These are phyloP conservation scores for Lepilemur septentrionalis DNA, from an alignment of 2,797 vertebrate species.

Conservation along the genomic window DNA sequence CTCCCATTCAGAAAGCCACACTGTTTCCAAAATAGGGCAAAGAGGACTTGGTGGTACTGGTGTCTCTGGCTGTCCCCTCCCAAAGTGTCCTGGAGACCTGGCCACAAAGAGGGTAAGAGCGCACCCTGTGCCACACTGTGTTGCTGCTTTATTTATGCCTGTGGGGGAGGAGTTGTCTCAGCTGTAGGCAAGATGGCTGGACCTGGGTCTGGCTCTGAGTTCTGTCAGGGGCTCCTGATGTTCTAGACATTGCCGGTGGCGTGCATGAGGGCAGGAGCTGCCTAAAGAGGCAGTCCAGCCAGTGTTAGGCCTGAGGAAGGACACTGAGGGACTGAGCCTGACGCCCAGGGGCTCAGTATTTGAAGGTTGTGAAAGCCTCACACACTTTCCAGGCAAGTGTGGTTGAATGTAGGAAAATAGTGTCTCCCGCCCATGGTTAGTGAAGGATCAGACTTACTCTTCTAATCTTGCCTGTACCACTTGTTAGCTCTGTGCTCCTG, in stretches of 20 bases:
- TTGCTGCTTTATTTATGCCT: neutral
- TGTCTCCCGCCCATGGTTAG: neutral
- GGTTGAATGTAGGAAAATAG: neutral
- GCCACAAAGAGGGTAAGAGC: neutral
- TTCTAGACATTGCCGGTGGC: neutral
- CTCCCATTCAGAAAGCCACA: neutral
- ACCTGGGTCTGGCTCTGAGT: neutral
- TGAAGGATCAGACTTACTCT: neutral
- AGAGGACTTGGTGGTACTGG: neutral
- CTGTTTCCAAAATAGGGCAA: neutral
- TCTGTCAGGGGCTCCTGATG: neutral
- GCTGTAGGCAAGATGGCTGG: neutral
- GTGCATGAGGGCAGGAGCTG: accelerated
- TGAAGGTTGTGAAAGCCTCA: neutral
- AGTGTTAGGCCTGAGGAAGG: neutral
- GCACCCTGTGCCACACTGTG: too few species aligned
- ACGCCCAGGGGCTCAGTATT: neutral
- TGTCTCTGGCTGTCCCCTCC: neutral
- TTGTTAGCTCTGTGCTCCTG: neutral
- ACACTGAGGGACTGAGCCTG: neutral
- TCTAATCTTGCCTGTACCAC: neutral
- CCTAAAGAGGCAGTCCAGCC: neutral
- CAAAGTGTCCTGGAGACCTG: neutral
- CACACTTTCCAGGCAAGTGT: neutral
- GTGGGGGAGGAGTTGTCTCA: neutral